Percentiles rank a stretch among this genome's conserved stretches.
Evolutionary conservation across 2,113 vertebrate genomes (phyloP).

Genomic region (Antechinus flavipes): DNA sequence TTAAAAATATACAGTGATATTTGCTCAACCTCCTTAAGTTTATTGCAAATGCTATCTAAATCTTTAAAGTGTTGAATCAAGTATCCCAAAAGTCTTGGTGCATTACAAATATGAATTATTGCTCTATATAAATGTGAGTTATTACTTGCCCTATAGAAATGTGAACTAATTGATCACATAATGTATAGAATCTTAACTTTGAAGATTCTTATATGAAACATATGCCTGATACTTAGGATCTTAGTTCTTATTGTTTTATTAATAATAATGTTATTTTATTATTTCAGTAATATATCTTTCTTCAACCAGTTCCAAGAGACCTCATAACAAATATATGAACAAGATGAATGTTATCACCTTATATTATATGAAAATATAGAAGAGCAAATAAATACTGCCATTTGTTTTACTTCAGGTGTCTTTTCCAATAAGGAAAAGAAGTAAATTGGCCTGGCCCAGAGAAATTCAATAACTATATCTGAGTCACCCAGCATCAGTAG

Average conservation of each 20-base stretch:
- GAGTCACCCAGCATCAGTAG: not conserved
- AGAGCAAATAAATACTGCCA: conserved; percentile 10
- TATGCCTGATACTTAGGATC: too few species aligned
- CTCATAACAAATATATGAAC: conserved; percentile 15
- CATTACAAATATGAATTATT: too few species aligned
- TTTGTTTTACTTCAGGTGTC: conserved; percentile 33
- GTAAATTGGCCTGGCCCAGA: not conserved
- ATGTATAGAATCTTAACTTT: conserved; percentile 2
- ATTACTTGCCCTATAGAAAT: too few species aligned
- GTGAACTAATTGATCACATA: not conserved
- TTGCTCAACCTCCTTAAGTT: too few species aligned
- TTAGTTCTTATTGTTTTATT: too few species aligned
- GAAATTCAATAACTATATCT: conserved; percentile 17
- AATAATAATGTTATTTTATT: too few species aligned
- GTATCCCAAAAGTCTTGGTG: too few species aligned
- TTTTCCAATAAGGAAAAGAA: too few species aligned
- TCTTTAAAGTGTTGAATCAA: too few species aligned
- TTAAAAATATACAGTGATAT: too few species aligned
- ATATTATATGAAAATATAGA: conserved; percentile 1
- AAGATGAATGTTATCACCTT: not conserved
- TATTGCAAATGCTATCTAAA: too few species aligned
- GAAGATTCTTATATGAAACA: not conserved
- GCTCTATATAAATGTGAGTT: too few species aligned
- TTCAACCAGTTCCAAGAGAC: conserved; percentile 5
- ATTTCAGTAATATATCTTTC: not conserved